phyloP scores from a whole-genome alignment of 2,888 invertebrate species.

The Parascotia fuliginaria region DNA sequence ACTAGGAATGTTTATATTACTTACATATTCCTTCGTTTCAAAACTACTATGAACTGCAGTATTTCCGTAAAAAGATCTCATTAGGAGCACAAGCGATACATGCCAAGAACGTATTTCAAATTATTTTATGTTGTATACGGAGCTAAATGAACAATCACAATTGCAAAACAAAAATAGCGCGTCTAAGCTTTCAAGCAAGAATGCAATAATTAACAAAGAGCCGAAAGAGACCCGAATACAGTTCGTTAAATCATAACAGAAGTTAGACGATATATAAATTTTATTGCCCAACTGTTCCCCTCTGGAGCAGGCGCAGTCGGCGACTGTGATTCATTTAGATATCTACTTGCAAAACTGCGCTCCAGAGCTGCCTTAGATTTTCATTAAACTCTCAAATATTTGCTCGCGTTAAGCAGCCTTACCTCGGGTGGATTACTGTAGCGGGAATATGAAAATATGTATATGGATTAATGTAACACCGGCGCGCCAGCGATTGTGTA shows the following conservation, averaged over 20 bases:
- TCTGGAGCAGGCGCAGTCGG: conserved; percentile 56
- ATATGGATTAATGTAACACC: conserved; percentile 66
- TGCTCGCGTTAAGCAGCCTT: conserved; percentile 66
- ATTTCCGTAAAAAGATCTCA: conserved; percentile 26
- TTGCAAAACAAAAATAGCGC: conserved; percentile 33
- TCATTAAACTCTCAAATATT: conserved; percentile 81
- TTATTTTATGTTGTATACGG: conserved; percentile 23
- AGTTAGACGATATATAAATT: conserved; percentile 80
- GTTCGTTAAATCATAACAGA: conserved; percentile 80
- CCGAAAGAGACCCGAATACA: conserved; percentile 65
- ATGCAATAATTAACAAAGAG: conserved; percentile 68
- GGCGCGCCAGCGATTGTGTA: conserved; percentile 53
- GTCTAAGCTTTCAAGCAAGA: conserved; percentile 51
- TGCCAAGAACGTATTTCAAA: conserved; percentile 17
- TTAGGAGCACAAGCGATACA: conserved; percentile 22
- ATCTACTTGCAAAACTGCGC: conserved; percentile 70
- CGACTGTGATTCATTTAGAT: conserved; percentile 75
- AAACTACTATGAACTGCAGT: conserved; percentile 24
- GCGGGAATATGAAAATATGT: conserved; percentile 72
- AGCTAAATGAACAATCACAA: conserved; percentile 30
- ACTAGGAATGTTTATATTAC: conserved; percentile 15
- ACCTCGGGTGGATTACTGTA: conserved; percentile 61
- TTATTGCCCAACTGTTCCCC: conserved; percentile 70
- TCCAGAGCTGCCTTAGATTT: conserved; percentile 70
- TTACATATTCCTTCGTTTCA: conserved; percentile 11